Evolutionary conservation across 2,888 invertebrate species (phyloP).

Genomic region (Sceliomorpha sp.): DNA sequence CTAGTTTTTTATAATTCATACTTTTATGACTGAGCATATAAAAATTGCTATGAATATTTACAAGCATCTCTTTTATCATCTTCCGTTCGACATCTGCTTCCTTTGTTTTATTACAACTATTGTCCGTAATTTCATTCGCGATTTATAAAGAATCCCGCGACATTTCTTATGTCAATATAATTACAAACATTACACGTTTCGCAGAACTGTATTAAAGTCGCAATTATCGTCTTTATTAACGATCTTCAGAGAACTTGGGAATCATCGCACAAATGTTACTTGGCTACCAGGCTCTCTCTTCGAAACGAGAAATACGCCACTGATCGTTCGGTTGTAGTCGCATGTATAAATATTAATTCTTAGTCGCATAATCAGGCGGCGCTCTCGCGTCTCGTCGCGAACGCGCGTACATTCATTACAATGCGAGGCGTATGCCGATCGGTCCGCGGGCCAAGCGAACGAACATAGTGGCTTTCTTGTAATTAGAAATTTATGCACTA

Average conservation of each 20-base stretch:
- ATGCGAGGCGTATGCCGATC: slow-evolving; percentile 35
- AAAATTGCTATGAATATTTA: too few relatives aligned
- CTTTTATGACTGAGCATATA: too few relatives aligned
- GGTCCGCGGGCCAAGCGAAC: slow-evolving; percentile 41
- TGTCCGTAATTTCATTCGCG: too few relatives aligned
- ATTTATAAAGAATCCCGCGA: too few relatives aligned
- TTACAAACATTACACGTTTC: slow-evolving; percentile 40
- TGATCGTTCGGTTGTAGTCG: slow-evolving; percentile 49
- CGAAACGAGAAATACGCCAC: slow-evolving; percentile 50
- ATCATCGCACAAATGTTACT: slow-evolving; percentile 48
- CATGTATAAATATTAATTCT: slow-evolving; percentile 54
- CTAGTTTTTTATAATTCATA: too few relatives aligned
- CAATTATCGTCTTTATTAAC: slow-evolving; percentile 38
- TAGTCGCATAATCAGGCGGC: slow-evolving; percentile 49
- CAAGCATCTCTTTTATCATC: too few relatives aligned
- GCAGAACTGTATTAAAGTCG: slow-evolving; percentile 41
- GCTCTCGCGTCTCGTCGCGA: slow-evolving; percentile 45
- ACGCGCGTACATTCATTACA: slow-evolving; percentile 45
- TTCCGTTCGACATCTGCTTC: too few relatives aligned
- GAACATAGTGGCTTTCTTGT: slow-evolving; percentile 71
- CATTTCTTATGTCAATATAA: slow-evolving; percentile 16
- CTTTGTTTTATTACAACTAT: too few relatives aligned
- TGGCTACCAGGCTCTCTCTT: slow-evolving; percentile 48
- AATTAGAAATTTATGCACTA: slow-evolving; percentile 80
- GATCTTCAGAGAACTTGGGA: slow-evolving; percentile 30